Base-by-base conservation (phyloP, 2,888 invertebrate species). In the Andrena trimmerana region DNA sequence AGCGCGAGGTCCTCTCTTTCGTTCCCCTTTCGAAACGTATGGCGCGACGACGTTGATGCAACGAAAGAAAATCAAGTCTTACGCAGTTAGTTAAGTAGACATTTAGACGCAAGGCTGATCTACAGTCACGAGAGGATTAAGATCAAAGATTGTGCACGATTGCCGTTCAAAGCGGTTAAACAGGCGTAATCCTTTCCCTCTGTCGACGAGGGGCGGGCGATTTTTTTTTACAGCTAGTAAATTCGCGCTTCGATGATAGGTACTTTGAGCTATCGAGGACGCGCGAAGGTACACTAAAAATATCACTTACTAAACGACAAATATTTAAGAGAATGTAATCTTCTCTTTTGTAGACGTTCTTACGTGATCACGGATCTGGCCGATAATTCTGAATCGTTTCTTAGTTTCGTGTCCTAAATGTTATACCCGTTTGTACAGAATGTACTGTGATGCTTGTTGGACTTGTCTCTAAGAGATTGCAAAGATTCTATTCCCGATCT, bases 61-160 rank as follows among this genome's bases (percentile, higher is more conserved):
- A 71, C 52, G 66, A 42, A 54, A 54, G 1, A 63, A 42, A 50
- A 52, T 6, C 13, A 60, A 67, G 4, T 81, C 70, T 75, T 81
- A 70, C 52, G 59, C 36, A 70, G 54, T 76, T 82, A 81, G 60
- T 84, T 85, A 85, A 85, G 84, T 83, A 85, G 84, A 85, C 73
- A 77, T 48, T 63, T 79, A 77, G 83, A 82, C 83, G 78, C 74
- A 82, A 78, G 63, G 78, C 82, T 83, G 72, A 77, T 68, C 74
- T 83, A 71, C 52, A 60, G 29, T 83, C 75, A 72, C 75, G 75
- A 78, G 84, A 83, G 78, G 83, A 83, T 83, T 79, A 79, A 84
- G 76, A 83, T 73, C 50, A 31, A 77, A 69, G 54, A 27, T 63
- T 52, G 57, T 48, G 54, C 70, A 66, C 16, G 29, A 31, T 7